phyloP scores from a whole-genome alignment of 2,797 vertebrate species.

The Alosa sapidissima region DNA sequence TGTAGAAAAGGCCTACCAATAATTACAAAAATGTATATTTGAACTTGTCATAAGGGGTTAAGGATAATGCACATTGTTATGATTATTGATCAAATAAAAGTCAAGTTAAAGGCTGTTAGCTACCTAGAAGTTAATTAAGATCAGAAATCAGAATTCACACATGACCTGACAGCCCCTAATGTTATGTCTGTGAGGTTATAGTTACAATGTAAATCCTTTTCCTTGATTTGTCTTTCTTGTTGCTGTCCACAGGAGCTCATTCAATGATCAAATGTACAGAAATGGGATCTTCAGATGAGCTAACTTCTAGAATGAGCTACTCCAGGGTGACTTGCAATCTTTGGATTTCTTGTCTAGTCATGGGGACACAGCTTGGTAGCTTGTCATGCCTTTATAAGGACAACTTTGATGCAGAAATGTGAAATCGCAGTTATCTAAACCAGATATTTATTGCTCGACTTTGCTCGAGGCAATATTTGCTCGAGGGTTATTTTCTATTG shows the following conservation, averaged over 20 bases:
- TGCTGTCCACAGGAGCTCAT: slow-evolving; percentile 19
- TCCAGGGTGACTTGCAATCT: slow-evolving; percentile 22
- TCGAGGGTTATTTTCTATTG: neutral
- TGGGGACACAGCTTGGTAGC: slow-evolving; percentile 10
- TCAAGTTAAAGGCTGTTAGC: neutral
- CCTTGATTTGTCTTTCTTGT: slow-evolving; percentile 8
- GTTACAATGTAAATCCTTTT: neutral
- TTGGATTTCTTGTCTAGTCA: slow-evolving; percentile 22
- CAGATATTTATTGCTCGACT: slow-evolving; percentile 14
- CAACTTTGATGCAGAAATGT: slow-evolving; percentile 12
- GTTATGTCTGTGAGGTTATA: neutral
- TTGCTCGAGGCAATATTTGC: no score
- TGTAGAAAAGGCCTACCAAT: neutral
- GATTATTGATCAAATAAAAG: neutral
- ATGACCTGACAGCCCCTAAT: no score
- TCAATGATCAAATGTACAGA: slow-evolving; percentile 24
- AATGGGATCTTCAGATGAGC: slow-evolving; percentile 15
- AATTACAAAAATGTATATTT: neutral
- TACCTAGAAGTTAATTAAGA: no score
- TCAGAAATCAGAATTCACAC: no score
- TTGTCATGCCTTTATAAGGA: slow-evolving; percentile 18
- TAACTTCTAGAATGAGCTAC: slow-evolving; percentile 25
- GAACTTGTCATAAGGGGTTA: neutral
- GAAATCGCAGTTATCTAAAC: neutral
- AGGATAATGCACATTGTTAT: neutral